Base-by-base conservation (phyloP, 2,113 vertebrate genomes). In the Rhombomys opimus region DNA sequence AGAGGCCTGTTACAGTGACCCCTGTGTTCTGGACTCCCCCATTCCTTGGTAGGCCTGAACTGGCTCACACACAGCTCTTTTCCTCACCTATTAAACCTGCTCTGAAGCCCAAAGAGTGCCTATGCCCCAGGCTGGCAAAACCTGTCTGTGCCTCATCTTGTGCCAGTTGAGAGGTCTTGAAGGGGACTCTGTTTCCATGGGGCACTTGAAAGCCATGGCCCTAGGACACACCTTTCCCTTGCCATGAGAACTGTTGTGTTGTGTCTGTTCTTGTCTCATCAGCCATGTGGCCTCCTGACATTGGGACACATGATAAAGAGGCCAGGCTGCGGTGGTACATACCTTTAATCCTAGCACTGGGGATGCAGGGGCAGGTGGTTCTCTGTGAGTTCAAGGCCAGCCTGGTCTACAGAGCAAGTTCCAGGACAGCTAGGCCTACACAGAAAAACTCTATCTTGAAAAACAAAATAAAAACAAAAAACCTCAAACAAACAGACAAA, bases 101-200 rank as follows among this genome's bases (percentile, higher is more conserved):
- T 46, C 35, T n/a, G 23, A 72, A 94, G 65, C 35, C n/a, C 76
- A 52, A 8, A 50, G 13, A 59, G 12, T 61, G 1, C 54, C 41
- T 3, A 0, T 0, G 14, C 7, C 6, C 52, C 20, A 35, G 5
- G 30, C 81, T 75, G 15, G 57, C 1, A 2, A 2, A 10, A 0
- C 23, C 77, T 80, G 8, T n/a, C 57, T 20, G 0, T 75, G 70
- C 67, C 41, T 90, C 54, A 38, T 41, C 67, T 61, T 46, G 35
- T 27, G 75, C 87, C 57, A 2, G 70, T 35, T n/a, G 25, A 18
- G 46, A 6, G 18, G 35, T 61, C 41, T 80, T 65, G 35, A 14
- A 90, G 25, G 68, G n/a, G 38, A 25, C 52, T 92, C 68, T 76
- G 90, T 90, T 80, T 32, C 87, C 14, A 0, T 85, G 35, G 52